phyloP scores from a whole-genome alignment of 2,797 vertebrate species.

The Cyprinella venusta region DNA sequence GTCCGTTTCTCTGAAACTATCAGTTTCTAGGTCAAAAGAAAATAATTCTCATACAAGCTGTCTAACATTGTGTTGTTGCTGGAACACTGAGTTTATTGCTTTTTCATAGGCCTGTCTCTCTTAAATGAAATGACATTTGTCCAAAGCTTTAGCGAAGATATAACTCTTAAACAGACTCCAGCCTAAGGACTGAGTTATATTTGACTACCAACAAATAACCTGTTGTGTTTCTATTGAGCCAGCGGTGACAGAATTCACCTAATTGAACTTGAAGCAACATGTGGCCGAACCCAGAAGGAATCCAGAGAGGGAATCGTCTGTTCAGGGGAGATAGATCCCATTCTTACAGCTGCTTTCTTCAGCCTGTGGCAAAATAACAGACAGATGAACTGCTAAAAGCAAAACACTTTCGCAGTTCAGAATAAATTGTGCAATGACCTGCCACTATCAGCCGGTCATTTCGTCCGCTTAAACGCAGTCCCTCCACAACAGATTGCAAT shows the following conservation, averaged over 20 bases:
- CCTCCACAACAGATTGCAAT: neutral
- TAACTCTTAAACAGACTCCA: conserved; percentile 37
- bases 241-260: conserved; percentile 13
- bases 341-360: conserved; percentile 21
- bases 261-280: conserved; percentile 7
- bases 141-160: conserved; percentile 27
- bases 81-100: conserved; percentile 1
- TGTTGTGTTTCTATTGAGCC: neutral
- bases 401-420: neutral
- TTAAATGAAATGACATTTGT: conserved; percentile 1
- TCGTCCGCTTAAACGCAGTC: neutral
- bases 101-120: neutral
- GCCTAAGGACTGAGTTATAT: conserved; percentile 15
- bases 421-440: neutral
- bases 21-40: neutral
- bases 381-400: conserved; percentile 5
- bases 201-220: conserved; percentile 19
- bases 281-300: conserved; percentile 10
- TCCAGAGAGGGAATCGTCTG: conserved; percentile 15
- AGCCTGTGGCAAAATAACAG: conserved; percentile 38
- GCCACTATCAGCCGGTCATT: neutral
- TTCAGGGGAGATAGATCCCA: neutral
- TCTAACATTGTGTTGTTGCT: neutral
- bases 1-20: neutral
- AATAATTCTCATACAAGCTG: neutral